Conservation (phyloP, 2,113 vertebrate species). For the Platanista minor region DNA sequence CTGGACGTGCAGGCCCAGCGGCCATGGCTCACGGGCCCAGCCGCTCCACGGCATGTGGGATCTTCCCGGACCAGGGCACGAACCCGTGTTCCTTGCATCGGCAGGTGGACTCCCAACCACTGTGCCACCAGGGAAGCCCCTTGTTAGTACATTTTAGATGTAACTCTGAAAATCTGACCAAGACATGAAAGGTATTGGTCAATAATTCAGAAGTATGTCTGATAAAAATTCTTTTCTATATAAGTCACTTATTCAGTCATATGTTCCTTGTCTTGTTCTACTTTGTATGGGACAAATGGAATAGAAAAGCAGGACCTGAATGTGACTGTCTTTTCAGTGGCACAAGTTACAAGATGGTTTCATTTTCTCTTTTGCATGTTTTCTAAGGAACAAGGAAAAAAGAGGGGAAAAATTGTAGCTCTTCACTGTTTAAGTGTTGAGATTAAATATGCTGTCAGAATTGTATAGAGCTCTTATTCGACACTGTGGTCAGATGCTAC, state of each 20-base stretch:
- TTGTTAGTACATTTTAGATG: neutral
- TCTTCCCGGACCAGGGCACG: too few species aligned
- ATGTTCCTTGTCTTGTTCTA: neutral
- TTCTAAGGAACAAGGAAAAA: neutral
- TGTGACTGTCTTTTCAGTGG: neutral
- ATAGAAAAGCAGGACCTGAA: neutral
- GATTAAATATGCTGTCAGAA: neutral
- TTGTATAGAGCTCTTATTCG: neutral
- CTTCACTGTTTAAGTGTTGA: neutral
- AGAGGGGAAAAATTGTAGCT: neutral
- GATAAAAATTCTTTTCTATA: neutral
- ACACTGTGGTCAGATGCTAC: neutral
- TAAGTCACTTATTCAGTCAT: neutral
- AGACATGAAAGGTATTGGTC: neutral
- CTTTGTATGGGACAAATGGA: neutral
- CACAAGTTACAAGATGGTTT: neutral
- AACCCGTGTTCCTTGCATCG: too few species aligned
- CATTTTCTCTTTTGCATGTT: neutral
- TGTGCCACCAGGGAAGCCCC: too few species aligned
- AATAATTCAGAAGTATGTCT: neutral
- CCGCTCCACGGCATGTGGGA: too few species aligned
- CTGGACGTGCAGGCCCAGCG: too few species aligned
- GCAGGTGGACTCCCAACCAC: too few species aligned
- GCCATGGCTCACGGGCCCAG: too few species aligned
- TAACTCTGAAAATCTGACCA: conserved; percentile 10